Evolutionary conservation across 1,140 invertebrate species (phyloP), one percentile per base, ranked within the genome.

Genomic region (Leptonema lineaticorne): DNA sequence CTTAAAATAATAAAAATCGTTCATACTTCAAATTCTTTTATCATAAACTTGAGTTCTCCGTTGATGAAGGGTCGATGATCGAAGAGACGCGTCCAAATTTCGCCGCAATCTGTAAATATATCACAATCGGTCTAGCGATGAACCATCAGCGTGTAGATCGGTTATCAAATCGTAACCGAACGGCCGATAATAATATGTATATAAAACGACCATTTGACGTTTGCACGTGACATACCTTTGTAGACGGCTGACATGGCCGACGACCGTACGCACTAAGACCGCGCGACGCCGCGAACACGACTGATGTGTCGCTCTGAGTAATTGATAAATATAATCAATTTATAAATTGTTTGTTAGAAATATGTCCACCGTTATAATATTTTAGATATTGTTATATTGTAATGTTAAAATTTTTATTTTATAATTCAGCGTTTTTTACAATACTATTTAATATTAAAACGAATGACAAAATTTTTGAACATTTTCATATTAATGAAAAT

Each of bases 1-100:
- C n/a, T n/a, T n/a, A n/a, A n/a, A n/a, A n/a, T n/a, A n/a, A n/a
- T n/a, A n/a, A n/a, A n/a, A n/a, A n/a, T n/a, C n/a, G n/a, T n/a
- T 64, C 69, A 74, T 50, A 92, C 91, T 85, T 94, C 91, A 79
- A 93, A 93, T 80, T 94, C 91, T 72, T 87, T 88, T 6, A 93
- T 76, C 80, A 92, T 90, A 81, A 86, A 89, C 73, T 89, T 89
- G 68, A 94, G 89, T 86, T 94, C 93, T 63, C 92, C 91, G 80
- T 87, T 89, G 50, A 94, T 76, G 79, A 93, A 92, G 20, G 90
- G 90, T 65, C 88, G 85, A 76, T 94, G 92, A 78, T 94, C 91
- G 83, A 94, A 92, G 67, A 94, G 81, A 77, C 92, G 85, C 71
- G 85, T 85, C 87, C 91, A 92, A 79, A 93, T 87, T 80, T 92